Base-by-base conservation (phyloP, 2,888 invertebrate species). In the Hyalella azteca region DNA sequence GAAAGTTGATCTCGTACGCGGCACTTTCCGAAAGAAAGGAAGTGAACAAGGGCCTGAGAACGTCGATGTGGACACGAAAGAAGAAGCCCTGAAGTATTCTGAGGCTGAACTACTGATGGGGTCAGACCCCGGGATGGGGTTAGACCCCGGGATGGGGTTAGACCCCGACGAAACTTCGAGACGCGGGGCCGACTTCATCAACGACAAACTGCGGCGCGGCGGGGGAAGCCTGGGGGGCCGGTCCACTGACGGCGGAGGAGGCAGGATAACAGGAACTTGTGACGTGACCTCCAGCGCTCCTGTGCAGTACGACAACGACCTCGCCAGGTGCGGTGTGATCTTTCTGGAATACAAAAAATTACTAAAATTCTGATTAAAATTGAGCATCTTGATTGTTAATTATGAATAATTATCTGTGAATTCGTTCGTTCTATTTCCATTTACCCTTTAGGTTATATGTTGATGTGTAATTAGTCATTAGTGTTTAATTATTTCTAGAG, bases 1-100 rank as follows among this genome's bases (percentile, higher is more conserved):
- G 39, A 66, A 66, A 36, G 39, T 36, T 0, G 66, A 66, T 4
- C 66, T 29, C 36, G 19, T 32, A 0, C 66, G 66, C 5, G 66
- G 66, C 15, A 66, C 66, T 13, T 66, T 66, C 13, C 36, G 36
- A 29, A 66, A 66, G 26, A 66, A 66, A 13, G 66, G 66, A 3
- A 66, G 66, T 22, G 66, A 66, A 19, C 66, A 66, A 19, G 66
- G 66, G 15, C 36, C 66, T 36, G 66, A 66, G 4, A 66, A 66
- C 19, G 66, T 66, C 13, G 66, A 66, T 29, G 66, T 66, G 2
- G 66, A 66, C 36, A 66, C 66, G 36, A 66, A 66, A 15, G 66
- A 66, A 66, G 66, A 66, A 19, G 66, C 66, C 13, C 66, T 50
- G 36, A 60, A 78, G 41, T 40, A 78, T 39, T 19, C 59, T 22